phyloP scores from a whole-genome alignment of 2,888 invertebrate genomes.

The Norana najaformis region DNA sequence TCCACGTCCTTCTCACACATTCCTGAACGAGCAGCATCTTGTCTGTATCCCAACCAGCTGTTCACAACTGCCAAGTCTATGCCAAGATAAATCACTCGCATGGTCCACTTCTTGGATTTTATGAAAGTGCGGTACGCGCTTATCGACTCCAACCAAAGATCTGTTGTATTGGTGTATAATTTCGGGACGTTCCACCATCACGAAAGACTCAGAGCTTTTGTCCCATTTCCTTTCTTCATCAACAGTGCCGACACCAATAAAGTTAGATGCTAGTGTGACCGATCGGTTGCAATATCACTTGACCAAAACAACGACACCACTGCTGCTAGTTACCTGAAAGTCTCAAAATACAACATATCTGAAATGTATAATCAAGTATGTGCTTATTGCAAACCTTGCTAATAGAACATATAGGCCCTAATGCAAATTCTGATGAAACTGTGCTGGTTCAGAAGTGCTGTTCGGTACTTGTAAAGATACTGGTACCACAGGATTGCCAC shows the following conservation, averaged over 20 bases:
- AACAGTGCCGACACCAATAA: neutral
- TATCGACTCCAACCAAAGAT: slow-evolving; percentile 3
- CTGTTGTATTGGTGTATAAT: neutral
- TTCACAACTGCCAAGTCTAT: slow-evolving; percentile 24
- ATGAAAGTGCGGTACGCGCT: slow-evolving; percentile 52
- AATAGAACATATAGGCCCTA: no score
- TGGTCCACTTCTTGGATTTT: slow-evolving; percentile 9
- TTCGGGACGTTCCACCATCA: slow-evolving; percentile 2
- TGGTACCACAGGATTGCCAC: no score
- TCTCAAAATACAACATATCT: no score
- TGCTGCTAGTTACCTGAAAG: slow-evolving; percentile 50
- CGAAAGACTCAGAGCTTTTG: neutral
- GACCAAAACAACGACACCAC: slow-evolving; percentile 49
- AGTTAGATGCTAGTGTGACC: neutral
- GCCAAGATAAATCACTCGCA: neutral
- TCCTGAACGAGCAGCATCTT: neutral
- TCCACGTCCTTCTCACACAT: neutral
- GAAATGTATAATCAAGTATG: no score
- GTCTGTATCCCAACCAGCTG: slow-evolving; percentile 22
- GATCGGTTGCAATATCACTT: neutral
- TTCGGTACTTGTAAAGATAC: no score
- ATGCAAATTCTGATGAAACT: no score
- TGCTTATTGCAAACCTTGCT: no score
- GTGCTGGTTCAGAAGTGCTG: no score
- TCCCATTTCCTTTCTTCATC: neutral